Conservation (phyloP, 2,113 vertebrate species). For the Indicator indicator region DNA sequence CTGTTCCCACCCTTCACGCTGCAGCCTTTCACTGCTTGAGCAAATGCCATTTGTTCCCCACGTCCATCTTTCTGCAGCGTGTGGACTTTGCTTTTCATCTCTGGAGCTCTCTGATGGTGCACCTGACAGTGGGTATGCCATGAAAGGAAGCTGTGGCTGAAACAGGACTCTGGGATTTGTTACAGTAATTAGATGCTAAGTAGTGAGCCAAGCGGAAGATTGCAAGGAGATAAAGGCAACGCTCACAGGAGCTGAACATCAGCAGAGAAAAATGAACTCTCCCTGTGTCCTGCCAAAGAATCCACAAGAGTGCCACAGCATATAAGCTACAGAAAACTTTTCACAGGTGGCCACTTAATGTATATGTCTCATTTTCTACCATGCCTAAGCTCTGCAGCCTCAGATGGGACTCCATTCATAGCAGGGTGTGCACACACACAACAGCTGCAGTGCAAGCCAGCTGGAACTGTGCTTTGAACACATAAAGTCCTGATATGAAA, state of each 20-base stretch:
- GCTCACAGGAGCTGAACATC: neutral
- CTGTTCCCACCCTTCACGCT: neutral
- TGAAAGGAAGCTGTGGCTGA: neutral
- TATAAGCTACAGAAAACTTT: slow-evolving; percentile 26
- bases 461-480: slow-evolving; percentile 52
- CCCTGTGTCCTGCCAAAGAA: neutral
- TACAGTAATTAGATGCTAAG: neutral
- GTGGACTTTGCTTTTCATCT: neutral
- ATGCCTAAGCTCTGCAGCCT: slow-evolving; percentile 21
- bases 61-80: neutral
- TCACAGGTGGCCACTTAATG: slow-evolving; percentile 57
- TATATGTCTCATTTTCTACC: neutral
- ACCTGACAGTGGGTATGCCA: neutral
- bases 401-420: slow-evolving; percentile 27
- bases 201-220: neutral
- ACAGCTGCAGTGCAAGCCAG: slow-evolving; percentile 57
- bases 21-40: neutral
- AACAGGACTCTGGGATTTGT: neutral
- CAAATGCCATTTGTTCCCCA: neutral
- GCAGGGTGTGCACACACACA: neutral
- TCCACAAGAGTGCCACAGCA: neutral
- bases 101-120: neutral
- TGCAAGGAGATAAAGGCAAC: neutral
- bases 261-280: neutral
- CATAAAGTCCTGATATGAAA: slow-evolving; percentile 16